These are phyloP conservation scores for Trichopoda pennipes DNA, from an alignment of 2,888 invertebrate genomes.

Conservation along the genomic window DNA sequence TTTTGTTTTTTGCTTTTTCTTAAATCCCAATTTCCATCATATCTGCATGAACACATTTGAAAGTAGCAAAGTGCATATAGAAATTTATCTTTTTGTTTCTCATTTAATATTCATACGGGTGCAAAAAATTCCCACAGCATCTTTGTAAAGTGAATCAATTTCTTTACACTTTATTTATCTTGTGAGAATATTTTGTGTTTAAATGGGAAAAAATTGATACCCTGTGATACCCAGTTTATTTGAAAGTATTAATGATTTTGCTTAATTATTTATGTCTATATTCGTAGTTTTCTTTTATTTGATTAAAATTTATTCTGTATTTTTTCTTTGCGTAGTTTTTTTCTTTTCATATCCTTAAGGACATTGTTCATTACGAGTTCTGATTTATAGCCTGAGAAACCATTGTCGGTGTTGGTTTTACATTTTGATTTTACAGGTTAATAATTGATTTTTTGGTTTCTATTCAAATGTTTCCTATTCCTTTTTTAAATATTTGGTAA, in stretches of 20 bases:
- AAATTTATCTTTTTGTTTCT: background rate
- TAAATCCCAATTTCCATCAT: conserved; percentile 56
- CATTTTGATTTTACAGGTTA: conserved; percentile 63
- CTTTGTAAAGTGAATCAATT: conserved; percentile 25
- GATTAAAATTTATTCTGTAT: conserved; percentile 4
- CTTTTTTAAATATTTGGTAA: conserved; percentile 25
- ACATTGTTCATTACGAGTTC: conserved; percentile 21
- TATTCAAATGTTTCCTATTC: conserved; percentile 45
- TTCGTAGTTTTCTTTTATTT: conserved; percentile 10
- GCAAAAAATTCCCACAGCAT: conserved; percentile 66
- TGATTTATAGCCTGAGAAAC: conserved; percentile 55
- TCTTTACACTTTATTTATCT: conserved; percentile 46
- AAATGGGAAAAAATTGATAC: conserved; percentile 45
- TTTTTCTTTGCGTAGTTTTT: background rate
- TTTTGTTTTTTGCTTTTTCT: conserved; percentile 29
- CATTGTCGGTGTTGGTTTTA: conserved; percentile 7
- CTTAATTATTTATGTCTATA: conserved; percentile 50
- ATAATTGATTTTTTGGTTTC: conserved; percentile 61
- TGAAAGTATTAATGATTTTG: conserved; percentile 66
- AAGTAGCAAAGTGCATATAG: conserved; percentile 25
- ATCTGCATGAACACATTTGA: conserved; percentile 62
- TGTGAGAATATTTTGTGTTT: conserved; percentile 61
- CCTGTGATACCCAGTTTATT: conserved; percentile 61
- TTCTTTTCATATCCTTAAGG: conserved; percentile 48
- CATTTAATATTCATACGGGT: conserved; percentile 46